phyloP scores from a whole-genome alignment of 2,113 vertebrate genomes.

The Tragulus kanchil region DNA sequence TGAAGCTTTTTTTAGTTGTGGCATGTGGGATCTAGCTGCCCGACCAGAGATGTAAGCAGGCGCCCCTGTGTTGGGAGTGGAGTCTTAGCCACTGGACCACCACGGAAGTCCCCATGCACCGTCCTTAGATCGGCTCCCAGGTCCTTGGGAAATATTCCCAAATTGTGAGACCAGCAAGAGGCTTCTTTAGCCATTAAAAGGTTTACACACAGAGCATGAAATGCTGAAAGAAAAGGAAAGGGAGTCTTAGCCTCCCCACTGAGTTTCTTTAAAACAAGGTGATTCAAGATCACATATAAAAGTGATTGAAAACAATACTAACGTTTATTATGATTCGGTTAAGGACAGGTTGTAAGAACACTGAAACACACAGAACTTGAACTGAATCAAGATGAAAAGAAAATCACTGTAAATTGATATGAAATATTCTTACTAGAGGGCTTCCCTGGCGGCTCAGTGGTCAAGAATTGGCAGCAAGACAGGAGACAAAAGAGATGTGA shows the following conservation, averaged over 20 bases:
- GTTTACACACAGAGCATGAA: neutral
- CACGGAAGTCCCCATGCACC: neutral
- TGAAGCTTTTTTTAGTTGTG: neutral
- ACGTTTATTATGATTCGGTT: neutral
- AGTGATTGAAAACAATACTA: conserved; percentile 25
- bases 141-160: neutral
- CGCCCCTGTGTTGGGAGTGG: neutral
- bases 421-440: neutral
- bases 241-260: too few relatives aligned
- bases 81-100: neutral
- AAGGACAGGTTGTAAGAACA: neutral
- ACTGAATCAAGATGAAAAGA: neutral
- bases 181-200: neutral
- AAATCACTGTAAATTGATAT: neutral
- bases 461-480: neutral
- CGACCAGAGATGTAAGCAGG: neutral
- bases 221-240: neutral
- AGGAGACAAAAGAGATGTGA: neutral
- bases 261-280: neutral
- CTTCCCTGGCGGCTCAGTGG: neutral
- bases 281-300: neutral
- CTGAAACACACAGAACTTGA: conserved; percentile 7
- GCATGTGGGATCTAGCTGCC: neutral
- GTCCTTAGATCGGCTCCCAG: neutral
- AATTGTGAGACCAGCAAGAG: neutral